Evolutionary conservation across 2,888 invertebrate genomes (phyloP).

Genomic region (Abrostola triplasia): DNA sequence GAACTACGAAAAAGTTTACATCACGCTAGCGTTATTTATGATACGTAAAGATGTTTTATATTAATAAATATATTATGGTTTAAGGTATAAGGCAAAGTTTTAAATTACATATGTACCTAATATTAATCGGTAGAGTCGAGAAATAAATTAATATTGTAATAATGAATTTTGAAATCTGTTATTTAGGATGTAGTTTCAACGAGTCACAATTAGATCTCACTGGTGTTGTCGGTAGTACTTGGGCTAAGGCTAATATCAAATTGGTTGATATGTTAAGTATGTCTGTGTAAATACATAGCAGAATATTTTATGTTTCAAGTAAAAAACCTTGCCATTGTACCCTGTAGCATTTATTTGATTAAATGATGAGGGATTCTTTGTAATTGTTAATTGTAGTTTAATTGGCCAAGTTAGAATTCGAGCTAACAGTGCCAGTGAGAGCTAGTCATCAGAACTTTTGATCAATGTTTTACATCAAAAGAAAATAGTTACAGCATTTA

Average conservation of each 20-base stretch:
- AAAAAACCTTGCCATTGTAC: background rate
- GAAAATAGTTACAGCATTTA: background rate
- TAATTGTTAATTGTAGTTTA: background rate
- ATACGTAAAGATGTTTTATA: conserved; percentile 5
- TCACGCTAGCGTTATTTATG: conserved; percentile 27
- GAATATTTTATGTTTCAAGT: no score
- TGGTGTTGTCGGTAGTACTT: conserved; percentile 2
- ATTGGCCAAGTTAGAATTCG: background rate
- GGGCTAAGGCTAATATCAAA: background rate
- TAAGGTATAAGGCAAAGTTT: conserved; percentile 17
- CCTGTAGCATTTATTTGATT: background rate
- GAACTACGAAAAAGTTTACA: conserved; percentile 8
- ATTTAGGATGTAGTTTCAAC: background rate
- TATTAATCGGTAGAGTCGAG: background rate
- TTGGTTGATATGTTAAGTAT: no score
- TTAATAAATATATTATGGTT: conserved; percentile 1
- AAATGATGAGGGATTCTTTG: background rate
- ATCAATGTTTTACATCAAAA: background rate
- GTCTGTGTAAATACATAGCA: no score
- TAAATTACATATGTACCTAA: conserved; percentile 26
- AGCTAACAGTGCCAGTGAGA: conserved; percentile 4
- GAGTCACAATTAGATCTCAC: conserved; percentile 5
- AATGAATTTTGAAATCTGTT: background rate
- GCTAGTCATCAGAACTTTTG: background rate
- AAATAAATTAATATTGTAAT: background rate